A percentile compares a stretch with the other conserved stretches of the same genome.
These are phyloP conservation scores for Rhadinocentrus ornatus DNA, from an alignment of 2,797 vertebrate genomes.

Conservation along the genomic window DNA sequence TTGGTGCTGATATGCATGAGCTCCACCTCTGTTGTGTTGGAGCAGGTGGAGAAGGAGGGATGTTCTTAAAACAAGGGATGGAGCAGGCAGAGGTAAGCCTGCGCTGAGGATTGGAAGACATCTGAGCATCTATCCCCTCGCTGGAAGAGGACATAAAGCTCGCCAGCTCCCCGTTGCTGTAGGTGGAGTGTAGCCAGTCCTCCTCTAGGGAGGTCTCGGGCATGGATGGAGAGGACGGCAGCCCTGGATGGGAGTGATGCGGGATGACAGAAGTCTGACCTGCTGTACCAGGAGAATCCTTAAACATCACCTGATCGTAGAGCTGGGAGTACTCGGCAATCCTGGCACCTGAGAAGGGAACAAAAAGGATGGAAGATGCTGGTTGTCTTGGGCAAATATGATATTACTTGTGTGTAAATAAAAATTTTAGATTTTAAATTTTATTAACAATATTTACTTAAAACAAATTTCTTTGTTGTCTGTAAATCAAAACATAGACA, in stretches of 20 bases:
- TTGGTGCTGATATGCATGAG: constrained; percentile 84
- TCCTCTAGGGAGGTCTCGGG: constrained; percentile 79
- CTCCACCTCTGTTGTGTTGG: constrained; percentile 88
- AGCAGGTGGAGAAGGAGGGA: constrained; percentile 71
- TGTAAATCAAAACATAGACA: background rate
- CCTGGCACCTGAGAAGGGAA: constrained; percentile 87
- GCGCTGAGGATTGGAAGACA: constrained; percentile 66
- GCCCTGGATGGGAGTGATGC: constrained; percentile 65
- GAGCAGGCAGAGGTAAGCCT: constrained; percentile 84
- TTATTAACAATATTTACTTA: background rate
- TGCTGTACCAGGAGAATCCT: constrained; percentile 79
- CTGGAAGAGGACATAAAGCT: constrained; percentile 84
- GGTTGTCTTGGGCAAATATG: background rate
- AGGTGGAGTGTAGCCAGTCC: constrained; percentile 91
- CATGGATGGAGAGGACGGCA: constrained; percentile 77
- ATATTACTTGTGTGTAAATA: background rate
- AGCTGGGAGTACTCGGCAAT: constrained; percentile 98
- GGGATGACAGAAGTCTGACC: constrained; percentile 62
- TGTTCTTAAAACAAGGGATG: constrained; percentile 86
- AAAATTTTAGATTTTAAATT: background rate
- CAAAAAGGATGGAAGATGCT: constrained; percentile 6
- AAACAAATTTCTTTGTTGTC: background rate
- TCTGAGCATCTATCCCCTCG: constrained; percentile 62
- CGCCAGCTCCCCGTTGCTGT: constrained; percentile 91
- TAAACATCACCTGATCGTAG: constrained; percentile 95